phyloP scores from a whole-genome alignment of 2,888 invertebrate genomes.

The Caenorhabditis afra region DNA sequence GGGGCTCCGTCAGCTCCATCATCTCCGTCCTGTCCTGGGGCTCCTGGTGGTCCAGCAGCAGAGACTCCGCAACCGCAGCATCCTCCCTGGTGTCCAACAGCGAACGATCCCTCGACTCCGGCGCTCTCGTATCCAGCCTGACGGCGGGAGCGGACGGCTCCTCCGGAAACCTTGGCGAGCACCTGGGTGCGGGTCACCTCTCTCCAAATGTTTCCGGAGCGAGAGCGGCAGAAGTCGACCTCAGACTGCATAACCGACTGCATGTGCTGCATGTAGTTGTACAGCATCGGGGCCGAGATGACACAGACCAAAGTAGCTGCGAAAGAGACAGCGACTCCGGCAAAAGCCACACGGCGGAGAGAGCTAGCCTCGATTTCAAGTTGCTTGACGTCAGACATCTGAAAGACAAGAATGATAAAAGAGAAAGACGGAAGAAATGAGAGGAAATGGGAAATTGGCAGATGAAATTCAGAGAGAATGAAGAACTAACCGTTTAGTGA shows the following conservation, averaged over 20 bases:
- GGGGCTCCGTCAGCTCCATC: constrained; percentile 72
- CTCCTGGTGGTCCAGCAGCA: constrained; percentile 67
- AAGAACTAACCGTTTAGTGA: background rate
- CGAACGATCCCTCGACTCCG: constrained; percentile 62
- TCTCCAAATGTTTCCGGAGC: constrained; percentile 72
- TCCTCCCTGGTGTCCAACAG: constrained; percentile 60
- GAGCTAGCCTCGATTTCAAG: constrained; percentile 68
- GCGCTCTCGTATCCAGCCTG: constrained; percentile 71
- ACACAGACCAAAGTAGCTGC: constrained; percentile 71
- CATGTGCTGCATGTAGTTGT: constrained; percentile 78
- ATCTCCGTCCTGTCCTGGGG: constrained; percentile 68
- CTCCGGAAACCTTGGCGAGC: constrained; percentile 71
- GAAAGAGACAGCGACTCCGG: constrained; percentile 71
- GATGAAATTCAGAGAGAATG: constrained; percentile 1
- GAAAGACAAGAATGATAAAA: constrained; percentile 1
- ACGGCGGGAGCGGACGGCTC: constrained; percentile 66
- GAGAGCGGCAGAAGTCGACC: constrained; percentile 72
- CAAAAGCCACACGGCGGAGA: constrained; percentile 70
- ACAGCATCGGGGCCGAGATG: constrained; percentile 71
- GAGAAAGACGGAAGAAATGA: no score
- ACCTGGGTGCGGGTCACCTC: constrained; percentile 74
- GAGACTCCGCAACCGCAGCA: constrained; percentile 70
- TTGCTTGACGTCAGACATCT: constrained; percentile 64
- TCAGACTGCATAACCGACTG: constrained; percentile 70
- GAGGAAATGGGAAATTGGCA: background rate